Percentiles rank a stretch among this genome's conserved stretches.
phyloP scores from a whole-genome alignment of 2,797 vertebrate genomes.

The Diplodus puntazzo region DNA sequence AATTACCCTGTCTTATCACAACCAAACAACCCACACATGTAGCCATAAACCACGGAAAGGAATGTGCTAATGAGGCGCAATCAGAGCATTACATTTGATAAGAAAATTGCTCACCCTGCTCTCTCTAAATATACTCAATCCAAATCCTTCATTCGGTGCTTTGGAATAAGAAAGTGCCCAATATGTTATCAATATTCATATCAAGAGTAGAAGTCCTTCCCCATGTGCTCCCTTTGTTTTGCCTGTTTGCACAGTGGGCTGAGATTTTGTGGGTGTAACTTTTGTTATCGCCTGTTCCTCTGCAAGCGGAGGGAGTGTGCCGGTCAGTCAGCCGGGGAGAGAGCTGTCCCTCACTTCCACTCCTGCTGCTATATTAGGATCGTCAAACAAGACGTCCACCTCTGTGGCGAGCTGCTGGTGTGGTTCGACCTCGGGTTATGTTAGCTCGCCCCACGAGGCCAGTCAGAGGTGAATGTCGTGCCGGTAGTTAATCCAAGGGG shows the following conservation, averaged over 20 bases:
- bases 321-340: not conserved
- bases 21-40: not conserved
- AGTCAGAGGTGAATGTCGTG: conserved; percentile 14
- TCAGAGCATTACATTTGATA: conserved; percentile 6
- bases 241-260: conserved; percentile 36
- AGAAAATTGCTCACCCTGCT: not conserved
- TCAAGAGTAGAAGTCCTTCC: not conserved
- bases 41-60: not conserved
- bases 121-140: conserved; percentile 4
- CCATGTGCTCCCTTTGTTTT: conserved; percentile 7
- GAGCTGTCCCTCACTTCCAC: conserved; percentile 9
- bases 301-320: conserved; percentile 45
- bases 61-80: conserved; percentile 16
- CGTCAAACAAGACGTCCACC: conserved; percentile 38
- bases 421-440: not conserved
- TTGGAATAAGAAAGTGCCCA: not conserved
- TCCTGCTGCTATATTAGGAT: conserved; percentile 42
- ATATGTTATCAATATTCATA: conserved; percentile 1
- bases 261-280: conserved; percentile 51
- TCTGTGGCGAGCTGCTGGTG: conserved; percentile 5
- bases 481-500: not conserved
- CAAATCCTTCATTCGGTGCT: not conserved
- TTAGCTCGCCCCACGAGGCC: conserved; percentile 5
- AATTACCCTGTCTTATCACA: not conserved
- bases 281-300: conserved; percentile 58